Percentiles rank a stretch among this genome's conserved stretches.
phyloP scores from a whole-genome alignment of 2,113 vertebrate species.

The Nymphicus hollandicus region DNA sequence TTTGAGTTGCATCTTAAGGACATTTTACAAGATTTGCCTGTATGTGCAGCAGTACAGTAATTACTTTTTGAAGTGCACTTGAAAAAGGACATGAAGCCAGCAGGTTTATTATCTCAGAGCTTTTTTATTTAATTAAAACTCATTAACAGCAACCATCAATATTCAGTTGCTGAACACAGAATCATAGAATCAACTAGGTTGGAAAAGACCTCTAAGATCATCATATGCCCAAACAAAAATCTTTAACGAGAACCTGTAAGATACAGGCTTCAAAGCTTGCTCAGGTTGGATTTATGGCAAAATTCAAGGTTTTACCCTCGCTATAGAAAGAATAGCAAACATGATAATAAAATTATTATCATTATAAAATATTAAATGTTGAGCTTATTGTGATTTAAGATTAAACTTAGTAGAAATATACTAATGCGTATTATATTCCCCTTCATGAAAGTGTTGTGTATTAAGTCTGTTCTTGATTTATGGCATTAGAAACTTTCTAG shows the following conservation, averaged over 20 bases:
- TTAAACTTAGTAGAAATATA: neutral
- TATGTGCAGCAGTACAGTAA: slow-evolving; percentile 38
- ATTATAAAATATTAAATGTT: slow-evolving; percentile 28
- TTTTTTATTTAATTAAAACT: slow-evolving; percentile 66
- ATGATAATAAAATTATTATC: neutral
- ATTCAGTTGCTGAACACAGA: slow-evolving; percentile 1
- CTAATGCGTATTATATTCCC: neutral
- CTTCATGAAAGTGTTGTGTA: neutral
- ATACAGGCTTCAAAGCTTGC: neutral
- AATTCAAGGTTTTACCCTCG: neutral
- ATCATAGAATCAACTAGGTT: neutral
- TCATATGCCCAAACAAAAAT: neutral
- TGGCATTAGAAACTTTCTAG: slow-evolving; percentile 28
- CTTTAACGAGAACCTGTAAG: neutral
- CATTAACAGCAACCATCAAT: slow-evolving; percentile 33
- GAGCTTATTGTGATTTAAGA: neutral
- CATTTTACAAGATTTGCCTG: slow-evolving; percentile 42
- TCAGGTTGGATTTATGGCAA: neutral
- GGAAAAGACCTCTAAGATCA: neutral
- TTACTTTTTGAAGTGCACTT: slow-evolving; percentile 44
- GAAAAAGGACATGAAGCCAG: slow-evolving; percentile 59
- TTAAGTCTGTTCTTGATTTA: slow-evolving; percentile 64
- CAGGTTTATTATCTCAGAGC: slow-evolving; percentile 55
- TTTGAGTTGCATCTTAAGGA: slow-evolving; percentile 34
- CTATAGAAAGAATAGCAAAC: neutral